Conservation (phyloP, 1,140 invertebrate genomes). For the Homarus americanus region DNA sequence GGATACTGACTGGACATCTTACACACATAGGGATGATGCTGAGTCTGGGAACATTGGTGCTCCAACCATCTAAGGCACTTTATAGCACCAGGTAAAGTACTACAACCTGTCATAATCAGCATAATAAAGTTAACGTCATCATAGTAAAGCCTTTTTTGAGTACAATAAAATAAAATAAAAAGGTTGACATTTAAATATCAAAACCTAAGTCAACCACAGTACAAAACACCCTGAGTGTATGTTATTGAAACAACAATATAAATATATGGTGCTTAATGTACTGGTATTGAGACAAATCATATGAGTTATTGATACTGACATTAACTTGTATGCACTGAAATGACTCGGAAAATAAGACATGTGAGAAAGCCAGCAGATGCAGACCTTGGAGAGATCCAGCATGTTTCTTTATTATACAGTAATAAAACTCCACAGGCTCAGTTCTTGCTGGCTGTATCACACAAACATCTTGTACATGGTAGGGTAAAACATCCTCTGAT, state of each 20-base stretch:
- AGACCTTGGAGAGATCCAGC: neutral
- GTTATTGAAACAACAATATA: neutral
- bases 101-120: conserved; percentile 51
- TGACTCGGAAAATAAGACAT: conserved; percentile 24
- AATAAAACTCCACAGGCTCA: neutral
- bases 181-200: neutral
- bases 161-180: neutral
- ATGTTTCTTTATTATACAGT: neutral
- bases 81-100: conserved; percentile 67
- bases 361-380: conserved; percentile 25
- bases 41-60: conserved; percentile 54
- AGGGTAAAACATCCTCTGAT: conserved; percentile 19
- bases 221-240: neutral
- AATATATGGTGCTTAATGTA: neutral
- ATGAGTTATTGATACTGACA: neutral
- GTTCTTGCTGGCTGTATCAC: neutral
- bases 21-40: neutral
- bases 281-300: neutral
- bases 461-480: conserved; percentile 20
- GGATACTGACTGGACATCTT: conserved; percentile 22
- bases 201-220: neutral
- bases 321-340: conserved; percentile 23
- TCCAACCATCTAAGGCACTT: conserved; percentile 71
- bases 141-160: neutral
- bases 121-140: conserved; percentile 24